These are phyloP conservation scores for Macaria liturata DNA, from an alignment of 2,888 invertebrate species.

Conservation along the genomic window DNA sequence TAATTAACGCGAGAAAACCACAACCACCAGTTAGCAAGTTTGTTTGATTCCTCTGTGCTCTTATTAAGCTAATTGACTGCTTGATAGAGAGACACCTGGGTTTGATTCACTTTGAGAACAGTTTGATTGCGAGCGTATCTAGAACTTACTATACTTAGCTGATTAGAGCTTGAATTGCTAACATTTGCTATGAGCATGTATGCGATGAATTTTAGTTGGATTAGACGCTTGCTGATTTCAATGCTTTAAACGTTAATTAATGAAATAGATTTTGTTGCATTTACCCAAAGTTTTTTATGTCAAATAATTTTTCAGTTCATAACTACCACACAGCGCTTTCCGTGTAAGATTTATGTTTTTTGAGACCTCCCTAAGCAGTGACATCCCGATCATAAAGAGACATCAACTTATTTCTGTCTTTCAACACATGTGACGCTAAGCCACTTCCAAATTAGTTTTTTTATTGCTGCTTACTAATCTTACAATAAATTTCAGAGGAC, in stretches of 20 bases:
- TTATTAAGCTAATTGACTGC: slow-evolving; percentile 29
- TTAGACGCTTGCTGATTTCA: background rate
- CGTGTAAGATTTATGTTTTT: background rate
- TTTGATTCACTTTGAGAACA: slow-evolving; percentile 22
- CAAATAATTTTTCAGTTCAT: no score
- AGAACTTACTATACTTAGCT: slow-evolving; percentile 13
- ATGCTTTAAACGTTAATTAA: no score
- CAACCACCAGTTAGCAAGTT: slow-evolving; percentile 2
- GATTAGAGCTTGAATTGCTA: slow-evolving; percentile 16
- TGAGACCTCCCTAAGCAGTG: slow-evolving; percentile 25
- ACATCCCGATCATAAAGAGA: slow-evolving; percentile 30
- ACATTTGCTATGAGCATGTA: slow-evolving; percentile 12
- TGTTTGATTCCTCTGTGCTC: slow-evolving; percentile 21
- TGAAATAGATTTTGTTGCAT: no score
- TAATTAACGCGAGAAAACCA: slow-evolving; percentile 19
- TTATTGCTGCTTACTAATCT: slow-evolving; percentile 62
- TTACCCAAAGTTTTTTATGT: no score
- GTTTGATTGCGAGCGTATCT: slow-evolving; percentile 14
- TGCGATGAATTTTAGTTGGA: slow-evolving; percentile 2
- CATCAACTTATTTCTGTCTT: slow-evolving; percentile 55
- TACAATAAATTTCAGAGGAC: slow-evolving; percentile 53
- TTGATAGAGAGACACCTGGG: slow-evolving; percentile 24
- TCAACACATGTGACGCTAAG: slow-evolving; percentile 59
- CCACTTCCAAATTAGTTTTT: slow-evolving; percentile 61
- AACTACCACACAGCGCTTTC: no score